These are phyloP conservation scores for Fragum whitleyi DNA, from an alignment of 2,888 invertebrate species.

Conservation along the genomic window DNA sequence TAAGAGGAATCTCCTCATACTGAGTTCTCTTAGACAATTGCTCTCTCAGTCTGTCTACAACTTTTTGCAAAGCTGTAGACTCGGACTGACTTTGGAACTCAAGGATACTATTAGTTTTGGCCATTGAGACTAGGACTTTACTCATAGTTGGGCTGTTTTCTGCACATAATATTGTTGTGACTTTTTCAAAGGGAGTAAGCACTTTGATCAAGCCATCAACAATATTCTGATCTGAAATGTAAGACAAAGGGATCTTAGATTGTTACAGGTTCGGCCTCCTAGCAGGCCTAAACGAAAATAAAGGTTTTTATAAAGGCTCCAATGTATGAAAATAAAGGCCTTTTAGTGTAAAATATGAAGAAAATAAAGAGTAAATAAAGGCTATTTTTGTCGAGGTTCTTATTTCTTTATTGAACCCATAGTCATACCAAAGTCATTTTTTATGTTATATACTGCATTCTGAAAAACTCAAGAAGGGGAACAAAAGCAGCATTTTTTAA, in stretches of 20 bases:
- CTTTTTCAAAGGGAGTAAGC: conserved; percentile 46
- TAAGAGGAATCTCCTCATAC: conserved; percentile 43
- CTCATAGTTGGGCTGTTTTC: conserved; percentile 55
- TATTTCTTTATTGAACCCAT: too few species aligned
- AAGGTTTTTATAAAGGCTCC: too few species aligned
- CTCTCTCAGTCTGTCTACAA: conserved; percentile 29
- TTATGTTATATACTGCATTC: too few species aligned
- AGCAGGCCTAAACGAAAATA: too few species aligned
- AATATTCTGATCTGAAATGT: conserved; percentile 48
- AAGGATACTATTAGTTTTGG: conserved; percentile 39
- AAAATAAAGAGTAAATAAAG: too few species aligned
- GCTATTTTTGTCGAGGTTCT: too few species aligned
- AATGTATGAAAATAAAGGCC: too few species aligned
- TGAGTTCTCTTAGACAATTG: conserved; percentile 34
- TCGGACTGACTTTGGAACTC: neutral
- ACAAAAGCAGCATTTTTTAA: too few species aligned
- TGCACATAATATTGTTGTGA: conserved; percentile 54
- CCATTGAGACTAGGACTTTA: conserved; percentile 44
- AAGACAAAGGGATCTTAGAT: conserved; percentile 24
- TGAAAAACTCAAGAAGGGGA: too few species aligned
- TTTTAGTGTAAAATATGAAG: too few species aligned
- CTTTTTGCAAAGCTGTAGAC: conserved; percentile 24
- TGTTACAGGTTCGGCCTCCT: too few species aligned
- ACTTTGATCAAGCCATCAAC: conserved; percentile 41
- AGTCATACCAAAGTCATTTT: too few species aligned